phyloP scores from a whole-genome alignment of 1,140 invertebrate genomes.

The Bombus polaris region DNA sequence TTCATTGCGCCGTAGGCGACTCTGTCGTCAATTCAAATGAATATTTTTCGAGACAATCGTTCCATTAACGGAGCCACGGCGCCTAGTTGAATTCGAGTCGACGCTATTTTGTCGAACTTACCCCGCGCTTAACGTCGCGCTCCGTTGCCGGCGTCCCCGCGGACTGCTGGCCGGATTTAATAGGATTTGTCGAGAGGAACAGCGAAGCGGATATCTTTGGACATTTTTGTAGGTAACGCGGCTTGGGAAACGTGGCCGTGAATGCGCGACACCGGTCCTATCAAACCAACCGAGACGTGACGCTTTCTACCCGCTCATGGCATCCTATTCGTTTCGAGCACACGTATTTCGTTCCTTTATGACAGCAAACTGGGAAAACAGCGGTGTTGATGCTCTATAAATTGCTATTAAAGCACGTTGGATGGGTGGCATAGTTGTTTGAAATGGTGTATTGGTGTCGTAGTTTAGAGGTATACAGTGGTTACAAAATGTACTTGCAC shows the following conservation, averaged over 20 bases:
- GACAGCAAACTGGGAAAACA: too few relatives aligned
- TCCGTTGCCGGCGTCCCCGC: constrained; percentile 17
- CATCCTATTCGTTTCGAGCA: neutral
- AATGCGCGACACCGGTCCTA: neutral
- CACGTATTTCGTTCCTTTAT: neutral
- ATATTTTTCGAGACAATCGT: constrained; percentile 53
- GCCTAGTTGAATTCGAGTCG: constrained; percentile 46
- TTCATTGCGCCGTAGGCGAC: neutral
- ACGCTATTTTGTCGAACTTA: constrained; percentile 44
- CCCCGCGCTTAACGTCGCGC: constrained; percentile 37
- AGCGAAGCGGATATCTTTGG: constrained; percentile 37
- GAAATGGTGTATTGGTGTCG: too few relatives aligned
- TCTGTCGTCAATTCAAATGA: constrained; percentile 40
- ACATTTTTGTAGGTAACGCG: constrained; percentile 45
- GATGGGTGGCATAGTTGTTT: too few relatives aligned
- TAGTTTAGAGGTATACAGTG: too few relatives aligned
- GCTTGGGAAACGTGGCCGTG: neutral
- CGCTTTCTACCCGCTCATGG: neutral
- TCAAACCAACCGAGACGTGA: constrained; percentile 25
- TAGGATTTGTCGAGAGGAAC: constrained; percentile 50
- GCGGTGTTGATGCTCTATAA: neutral
- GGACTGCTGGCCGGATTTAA: constrained; percentile 43
- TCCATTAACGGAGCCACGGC: constrained; percentile 50
- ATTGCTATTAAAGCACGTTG: neutral
- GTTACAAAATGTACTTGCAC: too few relatives aligned